Base-by-base conservation (phyloP, 2,113 vertebrate species). In the Eulacestoma nigropectus region DNA sequence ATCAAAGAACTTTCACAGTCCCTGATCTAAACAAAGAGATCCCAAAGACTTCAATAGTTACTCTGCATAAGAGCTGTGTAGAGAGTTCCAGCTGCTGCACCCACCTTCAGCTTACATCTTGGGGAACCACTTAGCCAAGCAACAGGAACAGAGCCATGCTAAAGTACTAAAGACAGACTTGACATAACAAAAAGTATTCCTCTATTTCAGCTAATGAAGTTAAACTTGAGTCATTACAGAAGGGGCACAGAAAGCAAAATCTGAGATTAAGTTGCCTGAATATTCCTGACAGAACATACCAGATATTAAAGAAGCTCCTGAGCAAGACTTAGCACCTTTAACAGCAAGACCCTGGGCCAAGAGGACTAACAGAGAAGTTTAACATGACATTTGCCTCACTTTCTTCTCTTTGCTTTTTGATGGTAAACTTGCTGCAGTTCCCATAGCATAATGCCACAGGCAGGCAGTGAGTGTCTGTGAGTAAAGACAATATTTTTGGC, bases 331-430 rank as follows among this genome's bases (percentile, higher is more conserved):
- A 19, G 10, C 25, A 87, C 13, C 4, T 70, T 50, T 50, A 65
- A 75, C 30, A 47, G 10, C 23, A 77, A 78, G 30, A 81, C 35
- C 6, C 19, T 37, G 42, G 37, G n/a, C n/a, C 44, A 59, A 65
- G 50, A 80, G n/a, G 16, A 49, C 37, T 59, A 59, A 44, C 20
- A 50, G 16, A 59, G n/a, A 64, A 16, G 10, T 49, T 67, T 79
- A 75, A 53, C 3, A 5, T n/a, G 13, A 6, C 0, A 0, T 8
- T n/a, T 68, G 25, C 22, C 14, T 60, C 1, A 0, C 16, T 62
- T 75, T 64, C 29, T 74, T 79, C 32, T 13, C 21, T 80, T 80
- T 55, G 8, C 6, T 78, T 85, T 89, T 83, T 74, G 8, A 32
- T 53, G 23, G 74, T 62, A 75, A 69, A n/a, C 10, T 68, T 64